Evolutionary conservation across 2,888 invertebrate genomes (phyloP).

Genomic region (Cinara cedri): DNA sequence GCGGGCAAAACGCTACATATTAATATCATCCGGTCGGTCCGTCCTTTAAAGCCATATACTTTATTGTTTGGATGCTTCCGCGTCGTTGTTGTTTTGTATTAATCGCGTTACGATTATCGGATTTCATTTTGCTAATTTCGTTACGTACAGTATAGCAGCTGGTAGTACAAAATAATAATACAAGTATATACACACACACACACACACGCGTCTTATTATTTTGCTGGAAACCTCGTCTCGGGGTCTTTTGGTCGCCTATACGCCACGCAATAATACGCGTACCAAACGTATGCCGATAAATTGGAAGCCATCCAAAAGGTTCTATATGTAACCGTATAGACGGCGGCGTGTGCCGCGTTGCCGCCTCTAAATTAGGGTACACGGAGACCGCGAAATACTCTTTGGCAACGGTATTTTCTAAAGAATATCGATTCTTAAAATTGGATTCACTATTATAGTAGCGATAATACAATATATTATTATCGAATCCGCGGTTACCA

Average conservation of each 20-base stretch:
- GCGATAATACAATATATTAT: too few relatives aligned
- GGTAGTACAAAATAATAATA: too few relatives aligned
- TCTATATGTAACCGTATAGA: too few relatives aligned
- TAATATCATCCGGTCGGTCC: too few relatives aligned
- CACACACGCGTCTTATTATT: background rate
- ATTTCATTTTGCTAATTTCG: conserved; percentile 29
- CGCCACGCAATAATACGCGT: background rate
- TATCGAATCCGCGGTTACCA: too few relatives aligned
- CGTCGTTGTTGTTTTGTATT: background rate
- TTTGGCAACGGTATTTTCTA: conserved; percentile 26
- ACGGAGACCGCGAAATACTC: conserved; percentile 4
- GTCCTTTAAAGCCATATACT: too few relatives aligned
- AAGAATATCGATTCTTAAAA: conserved; percentile 10
- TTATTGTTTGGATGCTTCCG: too few relatives aligned
- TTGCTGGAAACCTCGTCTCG: background rate
- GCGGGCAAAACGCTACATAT: too few relatives aligned
- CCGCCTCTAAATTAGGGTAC: conserved; percentile 32
- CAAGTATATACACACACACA: too few relatives aligned
- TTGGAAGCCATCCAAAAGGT: conserved; percentile 37
- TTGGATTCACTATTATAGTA: background rate
- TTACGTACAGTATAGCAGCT: background rate
- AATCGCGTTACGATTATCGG: background rate
- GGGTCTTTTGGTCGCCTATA: too few relatives aligned
- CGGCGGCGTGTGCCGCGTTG: background rate
- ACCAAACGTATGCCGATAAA: conserved; percentile 1